Evolutionary conservation across 2,888 invertebrate genomes (phyloP), one percentile per base, ranked within the genome.

Genomic region (Zaprionus lineosus): DNA sequence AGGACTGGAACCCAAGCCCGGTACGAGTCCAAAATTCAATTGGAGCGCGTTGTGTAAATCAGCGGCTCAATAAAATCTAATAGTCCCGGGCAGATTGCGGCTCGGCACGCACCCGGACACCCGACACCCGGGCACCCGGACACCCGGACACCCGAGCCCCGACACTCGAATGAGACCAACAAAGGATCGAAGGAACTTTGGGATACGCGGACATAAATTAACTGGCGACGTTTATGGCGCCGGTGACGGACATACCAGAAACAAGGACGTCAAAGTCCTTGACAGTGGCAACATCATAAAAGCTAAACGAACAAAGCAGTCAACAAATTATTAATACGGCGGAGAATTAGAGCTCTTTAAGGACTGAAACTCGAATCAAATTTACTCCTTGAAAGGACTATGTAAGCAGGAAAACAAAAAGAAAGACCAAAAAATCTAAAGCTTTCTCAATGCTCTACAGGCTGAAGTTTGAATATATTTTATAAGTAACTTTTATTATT

Each of bases 51-150:
- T 71, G 82, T 77, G 74, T 81, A 84, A 81, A 81, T 81, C 81
- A 81, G 83, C 73, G 75, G 85, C 76, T 79, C 81, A 84, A 81
- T 81, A 81, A 81, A 81, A 81, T 83, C 74, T 78, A 81, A 81
- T 75, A 78, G 76, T 75, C 67, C 46, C 43, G 57, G 44, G 74
- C 76, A 84, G 85, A 81, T 81, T 81, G 81, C 79, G 65, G 69
- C 79, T 57, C 53, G 58, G 50, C 85, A 81, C 81, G 85, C 81
- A 81, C 64, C 63, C 52, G n/a, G n/a, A n/a, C n/a, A n/a, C n/a
- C n/a, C n/a, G 53, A 24, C 34, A 24, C 21, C 34, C 29, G 37
- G n/a, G n/a, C n/a, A n/a, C n/a, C n/a, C n/a, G n/a, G n/a, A 37
- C 48, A 48, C 40, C 24, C 9, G 18, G 48, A 57, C 41, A 57